Conservation (phyloP, 2,797 vertebrate genomes). For the Takifugu ocellatus region DNA sequence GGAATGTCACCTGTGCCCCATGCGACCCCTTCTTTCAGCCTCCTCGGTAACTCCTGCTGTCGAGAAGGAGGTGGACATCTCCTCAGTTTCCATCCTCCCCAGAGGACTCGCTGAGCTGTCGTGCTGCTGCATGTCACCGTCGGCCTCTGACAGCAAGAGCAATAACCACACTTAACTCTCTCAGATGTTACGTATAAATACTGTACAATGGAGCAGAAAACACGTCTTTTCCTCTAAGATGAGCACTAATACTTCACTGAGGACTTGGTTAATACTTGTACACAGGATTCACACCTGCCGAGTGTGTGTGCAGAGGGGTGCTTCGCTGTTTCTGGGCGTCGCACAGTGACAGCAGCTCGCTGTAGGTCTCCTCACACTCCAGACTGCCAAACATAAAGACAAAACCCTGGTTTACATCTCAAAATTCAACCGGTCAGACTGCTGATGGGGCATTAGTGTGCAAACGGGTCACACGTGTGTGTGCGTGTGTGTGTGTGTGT, state of each 20-base stretch:
- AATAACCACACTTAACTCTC: not conserved
- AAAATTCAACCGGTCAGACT: conserved; percentile 8
- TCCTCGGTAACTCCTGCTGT: conserved; percentile 61
- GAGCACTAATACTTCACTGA: not conserved
- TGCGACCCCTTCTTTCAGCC: conserved; percentile 23
- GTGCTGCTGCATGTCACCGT: conserved; percentile 27
- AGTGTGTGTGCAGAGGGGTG: conserved; percentile 31
- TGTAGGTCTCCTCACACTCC: conserved; percentile 80
- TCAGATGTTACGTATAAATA: conserved; percentile 20
- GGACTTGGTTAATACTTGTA: not conserved
- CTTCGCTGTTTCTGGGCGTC: conserved; percentile 60
- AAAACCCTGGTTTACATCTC: conserved; percentile 12
- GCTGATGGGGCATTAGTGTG: conserved; percentile 11
- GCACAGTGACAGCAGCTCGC: conserved; percentile 75
- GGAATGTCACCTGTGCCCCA: conserved; percentile 51
- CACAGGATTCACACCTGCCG: conserved; percentile 51
- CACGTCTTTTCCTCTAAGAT: no score
- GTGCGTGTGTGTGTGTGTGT: not conserved
- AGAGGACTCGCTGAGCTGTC: conserved; percentile 33
- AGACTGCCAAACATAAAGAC: conserved; percentile 78
- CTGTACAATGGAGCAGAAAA: not conserved
- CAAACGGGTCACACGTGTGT: conserved; percentile 1
- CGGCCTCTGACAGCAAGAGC: conserved; percentile 43
- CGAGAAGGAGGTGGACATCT: conserved; percentile 67
- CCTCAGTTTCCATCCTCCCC: conserved; percentile 47